Evolutionary conservation across 2,113 vertebrate genomes (phyloP).

Genomic region (Nannospalax galili): DNA sequence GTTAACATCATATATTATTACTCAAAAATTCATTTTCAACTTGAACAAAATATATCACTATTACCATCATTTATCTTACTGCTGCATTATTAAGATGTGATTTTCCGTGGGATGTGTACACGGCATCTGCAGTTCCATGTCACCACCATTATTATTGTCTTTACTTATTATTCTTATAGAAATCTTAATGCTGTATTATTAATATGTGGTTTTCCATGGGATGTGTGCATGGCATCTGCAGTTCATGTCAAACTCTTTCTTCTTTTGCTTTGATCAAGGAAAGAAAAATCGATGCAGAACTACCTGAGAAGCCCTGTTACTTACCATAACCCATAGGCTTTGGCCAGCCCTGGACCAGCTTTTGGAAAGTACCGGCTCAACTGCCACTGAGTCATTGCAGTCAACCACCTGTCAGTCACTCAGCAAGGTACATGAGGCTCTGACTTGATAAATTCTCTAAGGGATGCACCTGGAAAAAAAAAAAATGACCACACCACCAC

Average conservation of each 20-base stretch:
- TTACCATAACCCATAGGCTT: background rate
- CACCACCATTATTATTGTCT: no score
- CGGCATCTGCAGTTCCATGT: no score
- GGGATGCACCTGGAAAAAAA: background rate
- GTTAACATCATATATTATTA: background rate
- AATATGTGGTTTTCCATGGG: conserved; percentile 19
- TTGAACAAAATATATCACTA: no score
- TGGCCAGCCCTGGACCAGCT: background rate
- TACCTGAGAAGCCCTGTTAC: background rate
- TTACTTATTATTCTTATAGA: background rate
- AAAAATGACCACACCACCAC: background rate
- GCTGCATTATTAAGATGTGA: no score
- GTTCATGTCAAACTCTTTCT: conserved; percentile 4
- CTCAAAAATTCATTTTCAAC: conserved; percentile 6
- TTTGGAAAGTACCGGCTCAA: background rate
- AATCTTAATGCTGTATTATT: conserved; percentile 10
- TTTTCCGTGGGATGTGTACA: no score
- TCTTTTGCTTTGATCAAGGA: background rate
- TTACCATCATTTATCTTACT: no score
- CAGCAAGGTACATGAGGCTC: background rate
- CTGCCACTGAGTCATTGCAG: background rate
- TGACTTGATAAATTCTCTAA: conserved; percentile 18
- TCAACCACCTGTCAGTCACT: background rate
- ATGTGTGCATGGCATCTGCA: background rate
- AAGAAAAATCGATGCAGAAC: background rate